phyloP scores from a whole-genome alignment of 2,888 invertebrate genomes.

The Saturnia japonica region DNA sequence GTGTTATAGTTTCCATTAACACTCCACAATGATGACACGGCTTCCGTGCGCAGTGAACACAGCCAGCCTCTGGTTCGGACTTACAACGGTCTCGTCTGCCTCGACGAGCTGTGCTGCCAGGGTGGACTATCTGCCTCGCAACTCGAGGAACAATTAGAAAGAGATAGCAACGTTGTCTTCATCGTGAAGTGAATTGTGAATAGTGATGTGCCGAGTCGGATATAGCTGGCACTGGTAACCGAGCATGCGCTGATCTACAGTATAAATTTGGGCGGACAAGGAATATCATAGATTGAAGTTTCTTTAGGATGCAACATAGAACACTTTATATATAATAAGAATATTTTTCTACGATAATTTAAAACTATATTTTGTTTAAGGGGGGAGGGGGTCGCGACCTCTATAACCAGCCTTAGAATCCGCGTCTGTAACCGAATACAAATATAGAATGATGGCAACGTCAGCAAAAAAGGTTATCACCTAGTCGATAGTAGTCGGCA shows the following conservation, averaged over 20 bases:
- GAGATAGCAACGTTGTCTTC: constrained; percentile 88
- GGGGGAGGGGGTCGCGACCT: no score
- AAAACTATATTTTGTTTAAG: no score
- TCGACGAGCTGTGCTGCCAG: constrained; percentile 93
- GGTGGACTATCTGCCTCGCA: constrained; percentile 86
- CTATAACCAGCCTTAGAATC: no score
- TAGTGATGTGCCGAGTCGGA: neutral
- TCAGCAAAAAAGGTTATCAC: no score
- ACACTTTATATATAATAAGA: no score
- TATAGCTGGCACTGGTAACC: neutral
- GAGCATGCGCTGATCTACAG: neutral
- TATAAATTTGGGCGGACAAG: neutral
- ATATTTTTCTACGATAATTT: no score
- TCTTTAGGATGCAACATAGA: no score
- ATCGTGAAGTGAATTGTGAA: constrained; percentile 62
- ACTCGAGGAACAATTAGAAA: constrained; percentile 88
- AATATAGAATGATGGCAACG: no score
- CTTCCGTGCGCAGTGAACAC: constrained; percentile 57
- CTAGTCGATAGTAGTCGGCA: neutral
- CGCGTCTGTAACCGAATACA: no score
- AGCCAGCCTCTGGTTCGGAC: constrained; percentile 66
- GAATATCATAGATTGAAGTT: no score
- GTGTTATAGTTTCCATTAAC: constrained; percentile 77
- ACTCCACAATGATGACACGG: constrained; percentile 62
- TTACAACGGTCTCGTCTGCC: constrained; percentile 80